Evolutionary conservation across 2,113 vertebrate species (phyloP).

Genomic region (Nesogale talazaci): DNA sequence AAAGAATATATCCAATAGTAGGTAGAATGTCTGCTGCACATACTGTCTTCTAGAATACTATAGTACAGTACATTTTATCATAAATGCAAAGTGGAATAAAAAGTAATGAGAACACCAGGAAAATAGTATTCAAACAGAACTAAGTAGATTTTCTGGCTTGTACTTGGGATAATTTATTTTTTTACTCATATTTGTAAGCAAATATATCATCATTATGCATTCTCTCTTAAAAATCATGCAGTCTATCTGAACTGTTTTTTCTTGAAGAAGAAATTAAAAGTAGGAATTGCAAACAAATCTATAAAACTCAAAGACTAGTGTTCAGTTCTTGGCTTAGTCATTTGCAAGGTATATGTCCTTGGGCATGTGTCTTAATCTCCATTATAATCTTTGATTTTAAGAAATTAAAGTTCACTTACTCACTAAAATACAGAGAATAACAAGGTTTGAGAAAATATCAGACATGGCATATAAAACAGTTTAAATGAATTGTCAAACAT

Average conservation of each 20-base stretch:
- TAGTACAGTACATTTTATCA: background rate
- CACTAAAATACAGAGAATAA: background rate
- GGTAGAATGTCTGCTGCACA: background rate
- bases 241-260: background rate
- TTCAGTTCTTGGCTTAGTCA: background rate
- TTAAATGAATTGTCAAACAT: background rate
- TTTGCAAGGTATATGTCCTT: background rate
- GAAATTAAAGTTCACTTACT: background rate
- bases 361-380: background rate
- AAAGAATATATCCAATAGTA: background rate
- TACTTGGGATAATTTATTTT: background rate
- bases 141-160: background rate
- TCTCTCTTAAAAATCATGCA: background rate
- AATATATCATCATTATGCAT: too few relatives aligned
- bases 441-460: background rate
- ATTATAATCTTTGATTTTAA: background rate
- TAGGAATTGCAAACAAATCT: background rate
- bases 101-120: background rate
- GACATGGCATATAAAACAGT: background rate
- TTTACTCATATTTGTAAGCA: background rate
- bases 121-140: background rate
- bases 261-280: background rate
- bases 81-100: background rate
- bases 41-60: background rate
- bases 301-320: background rate